Percentiles rank a stretch among this genome's conserved stretches.
Evolutionary conservation across 2,113 vertebrate genomes (phyloP).

Genomic region (chimpanzee (Pan troglodytes)): DNA sequence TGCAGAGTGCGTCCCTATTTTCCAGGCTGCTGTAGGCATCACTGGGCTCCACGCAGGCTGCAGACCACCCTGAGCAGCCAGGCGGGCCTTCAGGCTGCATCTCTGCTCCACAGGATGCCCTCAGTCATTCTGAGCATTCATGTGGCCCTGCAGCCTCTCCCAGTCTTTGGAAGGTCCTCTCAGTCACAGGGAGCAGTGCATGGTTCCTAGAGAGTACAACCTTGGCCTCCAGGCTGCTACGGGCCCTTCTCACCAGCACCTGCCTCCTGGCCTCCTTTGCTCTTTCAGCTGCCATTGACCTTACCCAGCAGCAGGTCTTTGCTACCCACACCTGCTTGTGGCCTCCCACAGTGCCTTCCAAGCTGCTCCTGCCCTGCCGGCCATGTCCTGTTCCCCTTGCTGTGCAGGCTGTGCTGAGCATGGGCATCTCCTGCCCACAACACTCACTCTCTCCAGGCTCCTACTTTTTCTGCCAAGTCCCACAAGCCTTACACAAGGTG

Average conservation of each 20-base stretch:
- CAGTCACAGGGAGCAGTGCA: too few relatives aligned
- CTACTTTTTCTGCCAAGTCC: not conserved
- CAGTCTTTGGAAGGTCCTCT: not conserved
- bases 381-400: not conserved
- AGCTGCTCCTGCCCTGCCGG: not conserved
- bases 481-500: not conserved
- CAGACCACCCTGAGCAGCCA: not conserved
- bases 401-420: not conserved
- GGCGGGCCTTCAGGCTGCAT: not conserved
- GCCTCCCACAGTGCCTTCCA: not conserved
- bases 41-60: not conserved
- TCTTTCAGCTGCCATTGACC: not conserved
- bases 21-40: not conserved
- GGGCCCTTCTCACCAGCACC: not conserved
- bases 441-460: not conserved
- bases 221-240: not conserved
- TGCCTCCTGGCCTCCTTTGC: not conserved
- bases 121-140: too few relatives aligned
- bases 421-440: not conserved
- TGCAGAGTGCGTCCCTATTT: fast-evolving
- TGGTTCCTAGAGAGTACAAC: fast-evolving
- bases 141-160: not conserved
- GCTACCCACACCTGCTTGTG: not conserved
- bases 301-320: not conserved
- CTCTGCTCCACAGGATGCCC: not conserved